These are phyloP conservation scores for Limosa lapponica DNA, from an alignment of 2,797 vertebrate species.

Conservation along the genomic window DNA sequence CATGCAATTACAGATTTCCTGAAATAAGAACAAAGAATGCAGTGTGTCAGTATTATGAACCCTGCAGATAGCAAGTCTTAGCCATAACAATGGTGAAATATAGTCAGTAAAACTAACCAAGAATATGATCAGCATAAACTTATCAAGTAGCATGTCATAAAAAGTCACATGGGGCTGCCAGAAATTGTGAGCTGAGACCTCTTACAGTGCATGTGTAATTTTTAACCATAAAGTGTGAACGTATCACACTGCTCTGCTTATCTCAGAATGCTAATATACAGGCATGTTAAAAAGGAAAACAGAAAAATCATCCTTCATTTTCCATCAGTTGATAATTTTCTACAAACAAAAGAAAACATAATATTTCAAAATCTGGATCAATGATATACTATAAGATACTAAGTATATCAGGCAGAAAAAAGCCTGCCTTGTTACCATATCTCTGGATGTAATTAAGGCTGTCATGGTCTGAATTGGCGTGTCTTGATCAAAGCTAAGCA, in stretches of 20 bases:
- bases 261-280: not conserved
- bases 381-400: not conserved
- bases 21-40: not conserved
- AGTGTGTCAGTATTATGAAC: not conserved
- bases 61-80: not conserved
- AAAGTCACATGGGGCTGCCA: not conserved
- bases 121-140: not conserved
- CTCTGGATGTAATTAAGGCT: conserved; percentile 40
- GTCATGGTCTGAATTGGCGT: conserved; percentile 10
- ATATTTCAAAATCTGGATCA: conserved; percentile 23
- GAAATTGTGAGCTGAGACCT: not conserved
- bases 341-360: not conserved
- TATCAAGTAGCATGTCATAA: not conserved
- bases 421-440: not conserved
- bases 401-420: conserved; percentile 24
- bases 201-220: not conserved
- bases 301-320: not conserved
- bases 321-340: not conserved
- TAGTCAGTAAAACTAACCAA: not conserved
- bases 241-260: not conserved
- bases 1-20: not conserved
- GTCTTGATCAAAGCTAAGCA: conserved; percentile 65
- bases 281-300: not conserved
- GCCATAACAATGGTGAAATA: not conserved
- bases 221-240: conserved; percentile 42